A percentile compares a stretch with the other conserved stretches of the same genome.
These are phyloP conservation scores for Myanophis thanlyinensis DNA, from an alignment of 2,113 vertebrate species.

Conservation along the genomic window DNA sequence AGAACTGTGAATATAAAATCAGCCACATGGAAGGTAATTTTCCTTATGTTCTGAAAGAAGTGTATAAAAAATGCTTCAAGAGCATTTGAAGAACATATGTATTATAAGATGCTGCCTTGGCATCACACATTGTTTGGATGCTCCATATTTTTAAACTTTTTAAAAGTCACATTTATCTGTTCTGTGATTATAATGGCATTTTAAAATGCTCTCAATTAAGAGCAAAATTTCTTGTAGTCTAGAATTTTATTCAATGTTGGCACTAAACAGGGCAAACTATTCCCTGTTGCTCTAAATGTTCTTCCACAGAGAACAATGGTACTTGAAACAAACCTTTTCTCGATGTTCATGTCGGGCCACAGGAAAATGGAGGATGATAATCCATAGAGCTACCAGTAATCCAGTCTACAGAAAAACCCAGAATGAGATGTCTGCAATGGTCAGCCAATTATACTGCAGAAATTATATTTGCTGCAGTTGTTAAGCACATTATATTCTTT, in stretches of 20 bases:
- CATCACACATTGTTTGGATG: background rate
- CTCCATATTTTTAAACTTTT: background rate
- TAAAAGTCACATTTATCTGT: background rate
- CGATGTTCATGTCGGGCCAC: background rate
- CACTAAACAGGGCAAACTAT: background rate
- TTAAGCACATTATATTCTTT: background rate
- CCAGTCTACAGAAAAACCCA: background rate
- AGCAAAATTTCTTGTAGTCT: background rate
- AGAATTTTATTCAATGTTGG: background rate
- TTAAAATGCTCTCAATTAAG: background rate
- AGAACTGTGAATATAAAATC: constrained; percentile 98
- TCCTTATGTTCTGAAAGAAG: background rate
- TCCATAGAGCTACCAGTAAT: background rate
- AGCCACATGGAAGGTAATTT: constrained; percentile 93
- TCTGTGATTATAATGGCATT: background rate
- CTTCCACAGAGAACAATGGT: background rate
- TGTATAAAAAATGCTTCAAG: background rate
- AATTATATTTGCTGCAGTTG: background rate
- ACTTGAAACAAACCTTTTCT: background rate
- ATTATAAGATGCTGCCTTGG: background rate
- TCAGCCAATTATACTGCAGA: background rate
- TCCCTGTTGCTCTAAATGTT: background rate
- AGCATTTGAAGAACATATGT: background rate
- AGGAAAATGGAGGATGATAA: background rate
- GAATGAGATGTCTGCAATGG: background rate